Conservation (phyloP, 2,888 invertebrate genomes). For the Drosophila imparisetae region DNA sequence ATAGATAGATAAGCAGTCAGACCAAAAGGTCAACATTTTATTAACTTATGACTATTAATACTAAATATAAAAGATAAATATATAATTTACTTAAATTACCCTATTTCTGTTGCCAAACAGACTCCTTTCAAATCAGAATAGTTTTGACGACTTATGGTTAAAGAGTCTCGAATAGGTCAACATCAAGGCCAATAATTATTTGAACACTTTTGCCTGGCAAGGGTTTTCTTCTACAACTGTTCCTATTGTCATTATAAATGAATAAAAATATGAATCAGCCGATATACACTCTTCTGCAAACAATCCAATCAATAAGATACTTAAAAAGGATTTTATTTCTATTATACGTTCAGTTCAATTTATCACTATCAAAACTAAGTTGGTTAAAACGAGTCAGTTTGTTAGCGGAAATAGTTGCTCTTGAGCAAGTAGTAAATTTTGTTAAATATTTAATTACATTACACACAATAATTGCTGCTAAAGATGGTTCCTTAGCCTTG, state of each 20-base stretch:
- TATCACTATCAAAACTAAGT: too few relatives aligned
- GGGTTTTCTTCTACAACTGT: too few relatives aligned
- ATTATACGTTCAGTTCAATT: too few relatives aligned
- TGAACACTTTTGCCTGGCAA: accelerated
- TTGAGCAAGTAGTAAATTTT: background rate
- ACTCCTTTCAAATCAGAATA: background rate
- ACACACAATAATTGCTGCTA: background rate
- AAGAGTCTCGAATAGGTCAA: background rate
- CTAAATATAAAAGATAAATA: background rate
- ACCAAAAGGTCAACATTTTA: background rate
- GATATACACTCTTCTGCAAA: too few relatives aligned
- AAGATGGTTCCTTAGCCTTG: background rate
- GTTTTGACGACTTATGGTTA: background rate
- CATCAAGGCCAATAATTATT: background rate
- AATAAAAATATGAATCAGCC: too few relatives aligned
- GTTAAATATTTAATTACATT: background rate
- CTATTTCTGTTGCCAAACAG: background rate
- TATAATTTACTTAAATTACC: background rate
- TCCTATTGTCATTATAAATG: background rate
- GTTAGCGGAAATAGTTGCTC: background rate
- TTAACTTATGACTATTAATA: background rate
- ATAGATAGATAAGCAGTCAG: background rate
- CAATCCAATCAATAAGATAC: too few relatives aligned
- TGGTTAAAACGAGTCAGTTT: background rate
- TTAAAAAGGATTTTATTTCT: too few relatives aligned